Conservation (phyloP, 2,797 vertebrate genomes). For the Acipenser transmontanus region DNA sequence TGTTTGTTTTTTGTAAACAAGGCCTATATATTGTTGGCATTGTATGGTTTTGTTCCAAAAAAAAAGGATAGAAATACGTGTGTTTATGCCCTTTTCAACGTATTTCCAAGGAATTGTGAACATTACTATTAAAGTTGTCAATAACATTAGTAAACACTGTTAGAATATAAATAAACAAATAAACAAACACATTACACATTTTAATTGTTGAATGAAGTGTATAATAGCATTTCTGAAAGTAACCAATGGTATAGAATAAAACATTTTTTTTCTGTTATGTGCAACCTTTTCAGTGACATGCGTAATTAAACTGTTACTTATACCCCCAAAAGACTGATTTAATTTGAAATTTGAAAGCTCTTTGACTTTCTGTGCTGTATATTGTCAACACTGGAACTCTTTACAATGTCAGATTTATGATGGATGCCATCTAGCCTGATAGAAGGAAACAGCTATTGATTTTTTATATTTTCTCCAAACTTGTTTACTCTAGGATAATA, state of each 20-base stretch:
- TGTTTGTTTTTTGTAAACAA: no score
- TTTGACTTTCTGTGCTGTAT: conserved; percentile 6
- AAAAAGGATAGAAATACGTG: no score
- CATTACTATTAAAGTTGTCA: no score
- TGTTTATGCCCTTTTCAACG: no score
- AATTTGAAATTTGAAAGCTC: conserved; percentile 3
- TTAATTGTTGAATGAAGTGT: conserved; percentile 13
- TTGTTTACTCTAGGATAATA: conserved; percentile 75
- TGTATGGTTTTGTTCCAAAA: no score
- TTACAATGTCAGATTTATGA: conserved; percentile 73
- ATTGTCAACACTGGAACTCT: conserved; percentile 39
- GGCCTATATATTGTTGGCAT: no score
- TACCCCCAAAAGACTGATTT: conserved; percentile 20
- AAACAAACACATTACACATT: neutral
- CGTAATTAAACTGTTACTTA: conserved; percentile 40
- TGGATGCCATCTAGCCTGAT: conserved; percentile 75
- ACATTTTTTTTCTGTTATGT: conserved; percentile 34
- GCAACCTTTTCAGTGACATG: conserved; percentile 32
- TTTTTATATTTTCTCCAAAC: conserved; percentile 81
- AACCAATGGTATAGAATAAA: conserved; percentile 24
- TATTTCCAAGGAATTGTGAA: no score
- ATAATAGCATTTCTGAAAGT: conserved; percentile 27
- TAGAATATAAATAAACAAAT: no score
- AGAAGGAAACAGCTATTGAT: conserved; percentile 68
- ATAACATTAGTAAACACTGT: no score